Evolutionary conservation across 2,888 invertebrate species (phyloP), one percentile per base, ranked within the genome.

Genomic region (Pyrgus malvae): DNA sequence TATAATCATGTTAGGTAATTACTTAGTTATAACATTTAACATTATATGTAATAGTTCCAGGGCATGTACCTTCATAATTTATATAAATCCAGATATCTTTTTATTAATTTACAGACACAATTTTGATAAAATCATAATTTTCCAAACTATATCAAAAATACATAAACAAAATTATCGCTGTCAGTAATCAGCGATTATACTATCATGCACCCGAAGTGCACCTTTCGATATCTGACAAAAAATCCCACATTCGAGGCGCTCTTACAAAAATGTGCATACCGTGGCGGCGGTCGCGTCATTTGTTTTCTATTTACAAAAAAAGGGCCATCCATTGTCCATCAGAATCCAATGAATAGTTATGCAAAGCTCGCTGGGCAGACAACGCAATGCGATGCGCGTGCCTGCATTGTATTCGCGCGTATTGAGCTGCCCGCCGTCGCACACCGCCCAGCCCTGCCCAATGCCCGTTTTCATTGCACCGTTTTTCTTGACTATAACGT

Each of bases 271-370:
- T 48, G 54, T 33, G 46, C 46, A 37, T 21, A 29, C 16, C 53
- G n/a, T 50, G 45, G 45, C 44, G 53, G 53, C 53, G 53, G 53
- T 53, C 53, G 53, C 45, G 45, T 62, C 60, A 66, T 65, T 61
- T 58, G 58, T 63, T 60, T 56, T 58, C 56, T 60, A 55, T 57
- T 57, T 51, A 37, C 37, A 61, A 49, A 60, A 63, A 67, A 57
- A 53, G 44, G 19, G 48, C 53, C 46, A 68, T 70, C 70, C 78
- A 83, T 84, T 85, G 83, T 83, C 82, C 78, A 76, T 85, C 83
- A 83, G 72, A 60, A n/a, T 49, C 54, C 65, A 70, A 76, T 74
- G 80, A 81, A 81, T 82, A 78, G 80, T 74, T 74, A 79, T 79
- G 80, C 78, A 78, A 76, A 80, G 70, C 59, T 57, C 40, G 51